A percentile compares a stretch with the other conserved stretches of the same genome.
Conservation (phyloP, 1,140 invertebrate genomes). For the Drosophila pseudoobscura region DNA sequence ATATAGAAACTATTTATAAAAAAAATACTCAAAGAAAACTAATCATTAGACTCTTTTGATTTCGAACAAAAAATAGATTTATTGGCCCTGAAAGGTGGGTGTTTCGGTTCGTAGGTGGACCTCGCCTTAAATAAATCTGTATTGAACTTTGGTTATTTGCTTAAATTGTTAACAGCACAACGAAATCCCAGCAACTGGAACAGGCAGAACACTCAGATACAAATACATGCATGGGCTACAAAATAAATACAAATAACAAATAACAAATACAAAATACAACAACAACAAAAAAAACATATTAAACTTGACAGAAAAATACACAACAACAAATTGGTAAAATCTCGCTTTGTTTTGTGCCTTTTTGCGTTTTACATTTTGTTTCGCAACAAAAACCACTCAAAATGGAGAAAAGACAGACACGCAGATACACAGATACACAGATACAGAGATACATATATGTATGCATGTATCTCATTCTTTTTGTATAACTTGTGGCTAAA, state of each 20-base stretch:
- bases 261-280: constrained; percentile 17
- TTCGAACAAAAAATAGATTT: no score
- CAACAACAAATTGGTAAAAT: constrained; percentile 64
- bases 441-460: constrained; percentile 44
- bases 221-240: background rate
- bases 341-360: constrained; percentile 59
- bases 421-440: constrained; percentile 12
- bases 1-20: no score
- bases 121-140: constrained; percentile 31
- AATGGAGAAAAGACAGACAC: constrained; percentile 36
- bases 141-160: constrained; percentile 50
- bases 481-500: constrained; percentile 31
- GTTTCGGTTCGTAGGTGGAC: no score
- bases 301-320: constrained; percentile 55
- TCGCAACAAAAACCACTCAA: background rate
- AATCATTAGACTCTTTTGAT: no score
- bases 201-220: constrained; percentile 4
- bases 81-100: no score
- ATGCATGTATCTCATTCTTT: constrained; percentile 45
- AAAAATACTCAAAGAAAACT: no score
- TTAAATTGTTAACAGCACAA: constrained; percentile 70
- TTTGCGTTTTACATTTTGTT: constrained; percentile 60
- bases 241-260: constrained; percentile 17
- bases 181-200: constrained; percentile 45
- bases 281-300: background rate